These are phyloP conservation scores for Eupeodes latifasciatus DNA, from an alignment of 2,888 invertebrate genomes.

Conservation along the genomic window DNA sequence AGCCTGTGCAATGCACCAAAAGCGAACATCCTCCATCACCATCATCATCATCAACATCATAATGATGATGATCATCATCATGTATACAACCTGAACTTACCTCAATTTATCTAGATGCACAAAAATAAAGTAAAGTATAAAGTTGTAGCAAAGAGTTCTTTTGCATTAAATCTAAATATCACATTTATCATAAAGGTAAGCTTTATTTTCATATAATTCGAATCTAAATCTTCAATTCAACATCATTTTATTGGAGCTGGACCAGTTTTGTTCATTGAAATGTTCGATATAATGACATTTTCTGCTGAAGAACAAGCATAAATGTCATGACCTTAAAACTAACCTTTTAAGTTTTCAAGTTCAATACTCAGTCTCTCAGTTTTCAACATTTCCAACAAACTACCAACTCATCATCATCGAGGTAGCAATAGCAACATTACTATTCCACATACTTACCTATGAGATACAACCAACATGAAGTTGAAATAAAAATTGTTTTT, in stretches of 20 bases:
- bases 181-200: conserved; percentile 45
- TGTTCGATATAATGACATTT: conserved; percentile 51
- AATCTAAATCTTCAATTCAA: conserved; percentile 39
- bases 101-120: conserved; percentile 23
- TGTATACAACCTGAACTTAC: conserved; percentile 15
- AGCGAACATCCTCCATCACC: conserved; percentile 6
- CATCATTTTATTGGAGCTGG: conserved; percentile 42
- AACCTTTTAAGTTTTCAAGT: conserved; percentile 46
- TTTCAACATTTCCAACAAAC: conserved; percentile 7
- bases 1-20: neutral
- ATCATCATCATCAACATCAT: neutral
- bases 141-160: neutral
- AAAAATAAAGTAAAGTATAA: neutral
- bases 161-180: conserved; percentile 43
- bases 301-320: conserved; percentile 44
- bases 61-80: neutral
- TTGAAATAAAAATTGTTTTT: conserved; percentile 35
- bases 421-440: too few species aligned
- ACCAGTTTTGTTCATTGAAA: conserved; percentile 46
- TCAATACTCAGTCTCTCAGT: conserved; percentile 37
- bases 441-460: too few species aligned
- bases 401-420: conserved; percentile 7
- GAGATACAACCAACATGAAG: neutral
- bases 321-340: conserved; percentile 50
- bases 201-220: conserved; percentile 20